Evolutionary conservation across 2,797 vertebrate species (phyloP).

Genomic region (Amphiprion clarkii): DNA sequence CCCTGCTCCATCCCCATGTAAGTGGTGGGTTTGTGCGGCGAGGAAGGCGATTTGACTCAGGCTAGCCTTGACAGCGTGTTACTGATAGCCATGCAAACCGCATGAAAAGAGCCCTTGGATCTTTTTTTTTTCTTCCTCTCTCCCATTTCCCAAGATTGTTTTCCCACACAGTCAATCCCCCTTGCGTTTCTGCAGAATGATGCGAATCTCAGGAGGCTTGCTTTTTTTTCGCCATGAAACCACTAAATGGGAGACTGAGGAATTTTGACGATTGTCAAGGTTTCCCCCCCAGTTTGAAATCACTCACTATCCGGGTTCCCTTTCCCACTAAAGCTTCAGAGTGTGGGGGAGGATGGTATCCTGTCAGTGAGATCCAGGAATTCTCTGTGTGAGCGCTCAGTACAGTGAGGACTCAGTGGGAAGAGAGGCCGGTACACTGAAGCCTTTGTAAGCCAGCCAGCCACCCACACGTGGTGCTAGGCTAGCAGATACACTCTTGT

Average conservation of each 20-base stretch:
- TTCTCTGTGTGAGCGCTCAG: slow-evolving; percentile 55
- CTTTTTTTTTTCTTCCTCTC: not conserved
- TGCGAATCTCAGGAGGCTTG: slow-evolving; percentile 54
- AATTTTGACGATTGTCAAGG: slow-evolving; percentile 57
- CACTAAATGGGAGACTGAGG: slow-evolving; percentile 45
- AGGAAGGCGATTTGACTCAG: slow-evolving; percentile 39
- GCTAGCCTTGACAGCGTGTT: slow-evolving; percentile 24
- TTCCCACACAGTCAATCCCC: slow-evolving; percentile 70
- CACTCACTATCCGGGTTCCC: slow-evolving; percentile 23
- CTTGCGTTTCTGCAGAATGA: slow-evolving; percentile 35
- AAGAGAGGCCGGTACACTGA: slow-evolving; percentile 75
- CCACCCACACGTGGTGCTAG: slow-evolving; percentile 69
- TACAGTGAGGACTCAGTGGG: slow-evolving; percentile 69
- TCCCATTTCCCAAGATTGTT: slow-evolving; percentile 60
- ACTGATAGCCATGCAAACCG: slow-evolving; percentile 44
- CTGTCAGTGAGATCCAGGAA: slow-evolving; percentile 69
- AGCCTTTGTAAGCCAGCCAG: slow-evolving; percentile 76
- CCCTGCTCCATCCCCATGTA: not conserved
- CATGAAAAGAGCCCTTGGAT: slow-evolving; percentile 49
- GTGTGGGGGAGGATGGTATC: slow-evolving; percentile 56
- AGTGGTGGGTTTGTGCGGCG: slow-evolving; percentile 32
- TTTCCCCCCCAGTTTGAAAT: slow-evolving; percentile 43
- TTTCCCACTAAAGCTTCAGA: slow-evolving; percentile 57
- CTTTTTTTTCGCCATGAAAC: slow-evolving; percentile 31
- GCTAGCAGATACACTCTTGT: slow-evolving; percentile 56